Conservation (phyloP, 2,888 invertebrate genomes). For the Brenthis hecate region DNA sequence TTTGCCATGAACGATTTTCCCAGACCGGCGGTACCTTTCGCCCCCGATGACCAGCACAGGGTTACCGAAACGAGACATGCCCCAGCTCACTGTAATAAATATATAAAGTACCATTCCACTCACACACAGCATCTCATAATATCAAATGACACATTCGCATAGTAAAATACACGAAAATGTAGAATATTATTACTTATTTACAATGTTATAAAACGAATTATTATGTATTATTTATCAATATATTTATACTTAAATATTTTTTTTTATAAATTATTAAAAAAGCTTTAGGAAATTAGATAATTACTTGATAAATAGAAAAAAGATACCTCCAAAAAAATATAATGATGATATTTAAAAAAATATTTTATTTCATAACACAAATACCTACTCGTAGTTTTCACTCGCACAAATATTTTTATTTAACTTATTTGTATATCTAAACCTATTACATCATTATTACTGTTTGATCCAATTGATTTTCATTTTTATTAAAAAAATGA, state of each 20-base stretch:
- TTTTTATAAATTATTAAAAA: too few species aligned
- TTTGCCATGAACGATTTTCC: slow-evolving; percentile 43
- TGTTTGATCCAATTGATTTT: slow-evolving; percentile 1
- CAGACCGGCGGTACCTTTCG: slow-evolving; percentile 58
- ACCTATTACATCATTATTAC: slow-evolving; percentile 9
- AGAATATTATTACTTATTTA: too few species aligned
- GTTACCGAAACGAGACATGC: slow-evolving; percentile 63
- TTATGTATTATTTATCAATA: too few species aligned
- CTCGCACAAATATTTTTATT: slow-evolving; percentile 12
- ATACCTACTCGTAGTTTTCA: slow-evolving; percentile 22
- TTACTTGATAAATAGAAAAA: background rate
- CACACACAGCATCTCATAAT: background rate
- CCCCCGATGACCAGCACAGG: slow-evolving; percentile 65
- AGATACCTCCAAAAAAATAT: slow-evolving; percentile 9
- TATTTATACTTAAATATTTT: too few species aligned
- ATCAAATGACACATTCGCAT: too few species aligned
- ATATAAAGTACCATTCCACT: slow-evolving; percentile 44
- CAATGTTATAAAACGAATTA: too few species aligned
- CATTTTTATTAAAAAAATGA: background rate
- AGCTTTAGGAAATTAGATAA: background rate
- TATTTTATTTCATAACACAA: slow-evolving; percentile 40
- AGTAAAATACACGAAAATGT: too few species aligned
- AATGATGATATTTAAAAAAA: slow-evolving; percentile 29
- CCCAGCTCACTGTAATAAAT: slow-evolving; percentile 66
- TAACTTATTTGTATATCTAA: slow-evolving; percentile 6